Evolutionary conservation across 2,888 invertebrate species (phyloP), one percentile per base, ranked within the genome.

Genomic region (Cantharis lateralis): DNA sequence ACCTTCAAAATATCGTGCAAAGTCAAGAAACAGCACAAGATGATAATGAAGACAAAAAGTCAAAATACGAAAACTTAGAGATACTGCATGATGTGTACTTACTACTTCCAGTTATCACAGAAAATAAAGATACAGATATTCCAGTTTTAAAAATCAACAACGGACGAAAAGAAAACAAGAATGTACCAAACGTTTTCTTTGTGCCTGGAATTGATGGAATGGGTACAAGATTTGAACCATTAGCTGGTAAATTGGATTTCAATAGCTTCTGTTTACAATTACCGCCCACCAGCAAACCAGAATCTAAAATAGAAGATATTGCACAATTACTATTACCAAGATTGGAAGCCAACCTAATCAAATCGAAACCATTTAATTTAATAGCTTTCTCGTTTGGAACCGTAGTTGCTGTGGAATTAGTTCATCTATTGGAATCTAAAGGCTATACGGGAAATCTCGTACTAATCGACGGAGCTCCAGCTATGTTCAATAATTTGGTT

Each of bases 351-450:
- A 66, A 20, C 24, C 10, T 66, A 10, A 24, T 20, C 24, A 66
- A 66, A 66, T 20, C 64, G 0, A 10, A 91, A 71, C 90, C 90
- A 0, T 96, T 95, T 89, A 91, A 92, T 76, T 86, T 98, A 0
- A 91, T 95, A n/a, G 97, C 95, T 2, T 97, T 98, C 89, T 98
- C 98, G 13, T 98, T 93, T 85, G 98, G 98, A 64, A 90, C 93
- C 0, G 87, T 94, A 20, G 89, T 97, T 15, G 93, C 94, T 0
- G 87, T 97, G 74, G 95, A 97, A 86, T 88, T 98, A 77, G 94
- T 93, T 4, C 88, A 91, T 10, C 90, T 91, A 83, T 88, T 98
- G 61, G 96, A 96, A 87, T 88, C 88, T 5, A 89, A 91, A 83
- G 94, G 94, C 80, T 89, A 89, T 72, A 88, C 85, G n/a, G 95